Evolutionary conservation across 2,888 invertebrate species (phyloP).

Genomic region (Galerucella nymphaeae): DNA sequence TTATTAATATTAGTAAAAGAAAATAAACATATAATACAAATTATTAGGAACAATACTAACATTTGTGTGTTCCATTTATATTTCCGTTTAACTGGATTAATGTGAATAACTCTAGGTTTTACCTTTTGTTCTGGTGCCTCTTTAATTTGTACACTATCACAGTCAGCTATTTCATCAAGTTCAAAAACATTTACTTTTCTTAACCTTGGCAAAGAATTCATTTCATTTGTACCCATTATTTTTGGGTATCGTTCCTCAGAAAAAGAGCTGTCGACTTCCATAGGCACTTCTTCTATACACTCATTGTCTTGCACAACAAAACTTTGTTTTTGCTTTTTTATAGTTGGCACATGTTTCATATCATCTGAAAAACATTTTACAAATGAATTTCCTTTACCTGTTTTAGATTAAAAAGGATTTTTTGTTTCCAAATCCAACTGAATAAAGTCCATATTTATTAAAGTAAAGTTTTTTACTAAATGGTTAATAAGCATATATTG

Average conservation of each 20-base stretch:
- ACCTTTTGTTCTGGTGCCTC: conserved; percentile 1
- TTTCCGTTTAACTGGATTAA: conserved; percentile 27
- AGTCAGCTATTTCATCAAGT: background rate
- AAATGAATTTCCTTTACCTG: background rate
- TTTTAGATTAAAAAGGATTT: background rate
- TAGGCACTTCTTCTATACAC: conserved; percentile 23
- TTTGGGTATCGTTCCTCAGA: conserved; percentile 28
- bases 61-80: conserved; percentile 10
- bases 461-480: no score
- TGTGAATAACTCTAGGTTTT: conserved; percentile 19
- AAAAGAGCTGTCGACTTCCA: conserved; percentile 36
- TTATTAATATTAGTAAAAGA: conserved; percentile 16
- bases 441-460: no score
- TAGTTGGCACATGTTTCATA: background rate
- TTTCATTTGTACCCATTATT: conserved; percentile 15
- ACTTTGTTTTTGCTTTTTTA: background rate
- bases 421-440: background rate
- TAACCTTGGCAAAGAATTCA: conserved; percentile 5
- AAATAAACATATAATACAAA: conserved; percentile 21
- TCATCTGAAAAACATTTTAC: conserved; percentile 2
- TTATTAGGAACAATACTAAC: conserved; percentile 9
- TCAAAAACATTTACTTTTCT: conserved; percentile 1
- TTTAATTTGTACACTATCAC: background rate
- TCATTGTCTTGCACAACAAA: background rate
- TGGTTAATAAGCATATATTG: no score